Evolutionary conservation across 1,140 invertebrate genomes (phyloP).

Genomic region (Drosophila nasuta): DNA sequence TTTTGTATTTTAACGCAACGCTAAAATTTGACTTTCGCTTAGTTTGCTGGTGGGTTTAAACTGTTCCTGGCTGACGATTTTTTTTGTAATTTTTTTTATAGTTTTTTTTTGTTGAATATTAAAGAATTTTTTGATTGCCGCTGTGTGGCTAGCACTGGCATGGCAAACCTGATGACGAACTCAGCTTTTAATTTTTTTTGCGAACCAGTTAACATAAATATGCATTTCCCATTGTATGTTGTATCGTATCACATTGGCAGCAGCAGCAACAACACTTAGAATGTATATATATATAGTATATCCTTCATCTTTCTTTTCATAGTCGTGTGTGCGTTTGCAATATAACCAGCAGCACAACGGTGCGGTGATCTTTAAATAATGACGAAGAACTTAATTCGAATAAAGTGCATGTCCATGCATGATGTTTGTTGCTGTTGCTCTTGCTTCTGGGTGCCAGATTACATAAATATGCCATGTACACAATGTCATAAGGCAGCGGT

Average conservation of each 20-base stretch:
- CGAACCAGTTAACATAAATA: conserved; percentile 17
- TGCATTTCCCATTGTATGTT: conserved; percentile 6
- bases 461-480: conserved; percentile 77
- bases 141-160: conserved; percentile 21
- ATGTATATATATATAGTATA: background rate
- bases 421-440: background rate
- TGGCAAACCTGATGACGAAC: conserved; percentile 27
- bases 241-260: conserved; percentile 7
- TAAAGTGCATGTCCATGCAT: conserved; percentile 11
- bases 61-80: conserved; percentile 29
- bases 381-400: conserved; percentile 21
- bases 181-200: conserved; percentile 14
- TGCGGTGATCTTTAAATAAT: conserved; percentile 4
- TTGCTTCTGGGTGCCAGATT: conserved; percentile 26
- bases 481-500: conserved; percentile 84
- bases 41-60: conserved; percentile 47
- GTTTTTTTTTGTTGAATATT: conserved; percentile 8
- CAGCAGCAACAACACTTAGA: conserved; percentile 17
- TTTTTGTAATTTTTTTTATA: conserved; percentile 13
- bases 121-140: conserved; percentile 6
- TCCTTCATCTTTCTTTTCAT: too few relatives aligned
- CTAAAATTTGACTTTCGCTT: conserved; percentile 31
- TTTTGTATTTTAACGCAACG: conserved; percentile 37
- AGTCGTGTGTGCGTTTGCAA: conserved; percentile 7
- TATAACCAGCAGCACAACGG: background rate